A percentile compares a stretch with the other conserved stretches of the same genome.
Conservation (phyloP, 2,113 vertebrate genomes). For the Perca flavescens region DNA sequence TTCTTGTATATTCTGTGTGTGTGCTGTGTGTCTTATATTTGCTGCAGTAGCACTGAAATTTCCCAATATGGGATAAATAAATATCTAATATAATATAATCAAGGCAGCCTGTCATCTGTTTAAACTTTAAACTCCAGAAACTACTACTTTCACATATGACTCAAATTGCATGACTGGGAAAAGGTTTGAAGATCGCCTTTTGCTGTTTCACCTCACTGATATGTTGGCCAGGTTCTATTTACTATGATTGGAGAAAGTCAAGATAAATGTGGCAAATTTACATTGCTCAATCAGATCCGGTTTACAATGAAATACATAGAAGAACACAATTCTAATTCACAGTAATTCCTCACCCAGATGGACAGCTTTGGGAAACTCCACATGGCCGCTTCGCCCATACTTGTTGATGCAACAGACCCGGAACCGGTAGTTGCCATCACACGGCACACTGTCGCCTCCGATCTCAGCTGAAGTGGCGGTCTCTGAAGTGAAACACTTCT, state of each 20-base stretch:
- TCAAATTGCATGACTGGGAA: too few relatives aligned
- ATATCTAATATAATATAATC: too few relatives aligned
- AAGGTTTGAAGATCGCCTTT: too few relatives aligned
- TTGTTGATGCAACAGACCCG: constrained; percentile 90
- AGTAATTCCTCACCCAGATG: constrained; percentile 86
- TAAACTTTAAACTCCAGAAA: too few relatives aligned
- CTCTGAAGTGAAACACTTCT: constrained; percentile 90
- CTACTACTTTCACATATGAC: too few relatives aligned
- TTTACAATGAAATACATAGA: background rate
- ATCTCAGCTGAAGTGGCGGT: constrained; percentile 85
- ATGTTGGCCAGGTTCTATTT: too few relatives aligned
- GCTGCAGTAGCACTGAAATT: too few relatives aligned
- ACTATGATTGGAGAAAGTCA: background rate
- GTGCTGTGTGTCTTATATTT: too few relatives aligned
- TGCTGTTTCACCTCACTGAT: too few relatives aligned
- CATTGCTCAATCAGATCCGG: background rate
- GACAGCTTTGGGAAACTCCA: constrained; percentile 89
- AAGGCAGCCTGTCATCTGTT: too few relatives aligned
- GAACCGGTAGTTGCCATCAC: constrained; percentile 90
- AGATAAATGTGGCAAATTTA: background rate
- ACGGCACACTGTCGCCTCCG: constrained; percentile 85
- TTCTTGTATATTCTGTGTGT: too few relatives aligned
- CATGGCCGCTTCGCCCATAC: constrained; percentile 89
- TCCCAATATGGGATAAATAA: too few relatives aligned
- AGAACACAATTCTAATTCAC: background rate